Evolutionary conservation across 2,113 vertebrate species (phyloP).

Genomic region (Epinephelus cyanopodus): DNA sequence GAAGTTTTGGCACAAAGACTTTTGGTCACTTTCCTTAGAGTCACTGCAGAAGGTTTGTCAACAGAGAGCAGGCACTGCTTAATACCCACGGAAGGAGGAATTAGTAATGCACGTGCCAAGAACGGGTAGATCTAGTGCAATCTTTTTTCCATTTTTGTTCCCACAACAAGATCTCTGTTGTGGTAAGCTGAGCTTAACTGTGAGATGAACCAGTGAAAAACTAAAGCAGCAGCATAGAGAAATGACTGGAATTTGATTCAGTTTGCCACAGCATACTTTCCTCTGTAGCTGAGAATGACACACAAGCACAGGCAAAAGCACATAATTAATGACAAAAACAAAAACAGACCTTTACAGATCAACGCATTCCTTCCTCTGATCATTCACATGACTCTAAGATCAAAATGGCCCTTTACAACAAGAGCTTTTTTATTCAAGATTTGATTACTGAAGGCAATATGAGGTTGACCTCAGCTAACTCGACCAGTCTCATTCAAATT

Average conservation of each 20-base stretch:
- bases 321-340: too few relatives aligned
- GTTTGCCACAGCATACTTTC: neutral
- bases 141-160: neutral
- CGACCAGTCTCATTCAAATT: too few relatives aligned
- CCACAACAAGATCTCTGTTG: neutral
- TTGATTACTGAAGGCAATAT: too few relatives aligned
- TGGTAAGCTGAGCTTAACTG: neutral
- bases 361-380: too few relatives aligned
- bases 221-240: neutral
- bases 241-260: neutral
- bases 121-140: too few relatives aligned
- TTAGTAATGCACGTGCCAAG: neutral
- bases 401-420: too few relatives aligned
- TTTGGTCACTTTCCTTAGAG: neutral
- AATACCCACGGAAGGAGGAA: neutral
- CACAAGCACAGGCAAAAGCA: too few relatives aligned
- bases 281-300: neutral
- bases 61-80: neutral
- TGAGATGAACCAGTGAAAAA: neutral
- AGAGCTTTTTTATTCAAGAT: too few relatives aligned
- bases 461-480: too few relatives aligned
- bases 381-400: too few relatives aligned
- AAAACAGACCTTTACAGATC: too few relatives aligned
- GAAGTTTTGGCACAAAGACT: neutral
- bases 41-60: neutral